Percentiles rank a stretch among this genome's conserved stretches.
Evolutionary conservation across 2,888 invertebrate species (phyloP).

Genomic region (Dysmachus trigonus): DNA sequence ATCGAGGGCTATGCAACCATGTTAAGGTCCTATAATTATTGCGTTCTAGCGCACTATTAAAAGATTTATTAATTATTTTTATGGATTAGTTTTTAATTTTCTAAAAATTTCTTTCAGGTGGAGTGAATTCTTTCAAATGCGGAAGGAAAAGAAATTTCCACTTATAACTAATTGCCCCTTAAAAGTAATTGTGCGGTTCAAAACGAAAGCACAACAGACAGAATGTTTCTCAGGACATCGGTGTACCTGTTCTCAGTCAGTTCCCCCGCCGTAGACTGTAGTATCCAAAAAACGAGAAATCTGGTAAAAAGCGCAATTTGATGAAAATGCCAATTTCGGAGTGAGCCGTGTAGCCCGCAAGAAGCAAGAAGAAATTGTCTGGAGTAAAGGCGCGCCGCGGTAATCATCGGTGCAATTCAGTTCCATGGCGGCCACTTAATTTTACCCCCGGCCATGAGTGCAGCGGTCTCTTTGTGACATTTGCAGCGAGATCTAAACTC

Average conservation of each 20-base stretch:
- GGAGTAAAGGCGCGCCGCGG: constrained; percentile 21
- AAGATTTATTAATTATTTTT: no score
- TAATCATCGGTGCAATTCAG: constrained; percentile 31
- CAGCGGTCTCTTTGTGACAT: constrained; percentile 40
- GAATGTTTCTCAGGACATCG: background rate
- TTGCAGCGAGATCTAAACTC: constrained; percentile 26
- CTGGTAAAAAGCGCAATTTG: constrained; percentile 23
- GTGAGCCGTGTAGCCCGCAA: background rate
- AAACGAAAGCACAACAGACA: background rate
- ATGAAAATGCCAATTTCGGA: background rate
- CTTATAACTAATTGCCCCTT: background rate
- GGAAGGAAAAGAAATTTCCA: background rate
- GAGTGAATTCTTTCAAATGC: background rate
- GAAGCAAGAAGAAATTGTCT: constrained; percentile 24
- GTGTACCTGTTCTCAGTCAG: background rate
- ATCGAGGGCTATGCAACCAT: no score
- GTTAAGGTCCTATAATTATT: no score
- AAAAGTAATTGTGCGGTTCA: background rate
- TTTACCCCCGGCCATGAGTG: constrained; percentile 34
- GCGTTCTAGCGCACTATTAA: no score
- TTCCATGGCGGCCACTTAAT: constrained; percentile 36
- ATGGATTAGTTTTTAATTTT: background rate
- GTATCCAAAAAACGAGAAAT: background rate
- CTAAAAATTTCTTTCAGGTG: background rate
- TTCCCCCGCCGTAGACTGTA: background rate